Evolutionary conservation across 2,113 vertebrate genomes (phyloP).

Genomic region (Ardeotis arabs): DNA sequence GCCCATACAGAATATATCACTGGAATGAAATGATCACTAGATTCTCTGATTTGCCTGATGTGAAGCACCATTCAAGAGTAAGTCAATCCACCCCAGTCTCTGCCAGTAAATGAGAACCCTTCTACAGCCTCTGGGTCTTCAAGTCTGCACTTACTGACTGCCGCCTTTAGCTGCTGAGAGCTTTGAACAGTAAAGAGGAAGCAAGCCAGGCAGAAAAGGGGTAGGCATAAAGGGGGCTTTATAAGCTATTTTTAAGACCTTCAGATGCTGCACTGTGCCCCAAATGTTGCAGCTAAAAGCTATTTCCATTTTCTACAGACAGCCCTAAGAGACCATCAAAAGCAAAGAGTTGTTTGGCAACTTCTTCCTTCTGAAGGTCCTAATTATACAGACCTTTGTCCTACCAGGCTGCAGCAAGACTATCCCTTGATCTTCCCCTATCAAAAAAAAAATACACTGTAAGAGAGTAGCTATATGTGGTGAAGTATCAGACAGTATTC

Average conservation of each 20-base stretch:
- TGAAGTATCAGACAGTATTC: not conserved
- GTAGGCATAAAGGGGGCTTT: constrained; percentile 44
- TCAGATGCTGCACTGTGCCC: not conserved
- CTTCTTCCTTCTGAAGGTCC: constrained; percentile 2
- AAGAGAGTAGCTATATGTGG: not conserved
- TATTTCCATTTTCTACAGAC: constrained; percentile 55
- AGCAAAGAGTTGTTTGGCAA: not conserved
- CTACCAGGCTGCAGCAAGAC: not conserved
- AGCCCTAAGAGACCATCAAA: not conserved
- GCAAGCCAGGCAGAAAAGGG: not conserved
- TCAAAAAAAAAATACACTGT: not conserved
- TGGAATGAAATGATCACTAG: not conserved
- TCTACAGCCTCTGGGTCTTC: not conserved
- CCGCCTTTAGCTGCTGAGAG: constrained; percentile 10
- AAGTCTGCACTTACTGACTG: constrained; percentile 20
- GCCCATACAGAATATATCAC: not conserved
- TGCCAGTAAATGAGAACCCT: not conserved
- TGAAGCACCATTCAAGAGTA: not conserved
- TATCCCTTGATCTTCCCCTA: not conserved
- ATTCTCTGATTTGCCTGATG: not conserved
- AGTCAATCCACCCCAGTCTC: not conserved
- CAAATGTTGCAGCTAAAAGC: constrained; percentile 48
- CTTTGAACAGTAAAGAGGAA: constrained; percentile 33
- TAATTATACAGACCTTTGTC: constrained; percentile 22
- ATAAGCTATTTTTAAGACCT: constrained; percentile 39